Evolutionary conservation across 2,888 invertebrate species (phyloP), one percentile per base, ranked within the genome.

Genomic region (Rhingia rostrata): DNA sequence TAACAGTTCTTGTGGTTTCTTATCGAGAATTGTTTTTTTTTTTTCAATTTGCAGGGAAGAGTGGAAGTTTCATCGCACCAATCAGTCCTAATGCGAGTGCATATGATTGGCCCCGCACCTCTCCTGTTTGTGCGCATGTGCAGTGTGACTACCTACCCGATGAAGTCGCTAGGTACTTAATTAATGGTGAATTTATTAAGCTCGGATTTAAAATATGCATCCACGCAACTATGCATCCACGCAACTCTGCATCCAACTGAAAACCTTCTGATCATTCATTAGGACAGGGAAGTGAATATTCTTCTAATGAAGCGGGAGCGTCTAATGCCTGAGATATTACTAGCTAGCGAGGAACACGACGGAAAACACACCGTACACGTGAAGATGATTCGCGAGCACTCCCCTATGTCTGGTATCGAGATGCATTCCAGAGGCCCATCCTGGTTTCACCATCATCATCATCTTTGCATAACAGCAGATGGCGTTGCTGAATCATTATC

Each of bases 281-380:
- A 80, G 54, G 53, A 73, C 12, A 22, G 49, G 30, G 30, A 72
- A 60, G 66, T 61, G 63, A 22, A 49, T 41, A 49, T 63, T 75
- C 73, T 63, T 75, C 73, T 83, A 83, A 83, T 79, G 79, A 79
- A 83, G 66, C 61, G 47, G 58, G 61, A 74, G 63, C 73, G 45
- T 72, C 41, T 47, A 66, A 14, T 49, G 47, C n/a, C 14, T n/a
- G 7, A 37, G 51, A 56, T 61, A 22, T 41, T 32, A 56, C 47
- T 4, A 41, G 60, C 47, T 4, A 41, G 60, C 39, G 39, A 33
- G 45, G 2, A 7, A 58, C 51, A 12, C 22, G 22, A 22, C n/a
- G 22, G 22, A 22, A 22, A 12, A 47, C 5, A 45, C 58, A 60
- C 4, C 49, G 35, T 41, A 10, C 32, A 4, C 37, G 51, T 39